Evolutionary conservation across 1,140 invertebrate species (phyloP), one percentile per base, ranked within the genome.

Genomic region (Rhyzopertha dominica): DNA sequence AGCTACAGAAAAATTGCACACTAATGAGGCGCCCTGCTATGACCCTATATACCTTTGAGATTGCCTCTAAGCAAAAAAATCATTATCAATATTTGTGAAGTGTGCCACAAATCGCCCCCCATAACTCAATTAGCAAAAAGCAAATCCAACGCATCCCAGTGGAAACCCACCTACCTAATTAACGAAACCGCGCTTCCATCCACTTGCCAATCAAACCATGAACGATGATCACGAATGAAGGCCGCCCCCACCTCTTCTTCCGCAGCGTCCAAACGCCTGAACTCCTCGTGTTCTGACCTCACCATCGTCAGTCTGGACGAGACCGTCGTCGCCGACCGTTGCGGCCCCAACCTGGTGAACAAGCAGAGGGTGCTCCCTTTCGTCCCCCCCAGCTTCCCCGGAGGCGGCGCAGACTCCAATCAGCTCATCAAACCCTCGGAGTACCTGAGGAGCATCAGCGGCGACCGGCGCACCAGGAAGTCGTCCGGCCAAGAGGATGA

Each of bases 361-460:
- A 87, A 85, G 67, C 87, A 89, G 67, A 77, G 86, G 66, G 85
- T 81, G 52, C 68, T 89, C 44, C 85, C 88, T 47, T 92, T 93
- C 74, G 84, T 93, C 63, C 88, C 88, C 30, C 89, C 90, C 17
- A 85, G 86, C 66, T 92, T 93, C 70, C 81, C 81, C 20, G n/a
- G n/a, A n/a, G 75, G 73, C 52, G 73, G 74, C 17, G 72, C 76
- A 47, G 76, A 81, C 56, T 79, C 85, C 35, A 83, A 90, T 63
- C 78, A 82, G 26, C 76, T 93, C 29, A 90, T 95, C 60, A 93
- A 93, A 63, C 90, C 90, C 26, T 90, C 87, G 23, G 90, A 94
- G 66, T 94, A 94, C 68, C 73, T 94, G 44, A 81, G 82, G 56
- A 88, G 85, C 61, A 86, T 91, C 63, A 77, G 79, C 63, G 80